A percentile compares a stretch with the other conserved stretches of the same genome.
These are phyloP conservation scores for Drosophila ironensis DNA, from an alignment of 1,140 invertebrate genomes.

Conservation along the genomic window DNA sequence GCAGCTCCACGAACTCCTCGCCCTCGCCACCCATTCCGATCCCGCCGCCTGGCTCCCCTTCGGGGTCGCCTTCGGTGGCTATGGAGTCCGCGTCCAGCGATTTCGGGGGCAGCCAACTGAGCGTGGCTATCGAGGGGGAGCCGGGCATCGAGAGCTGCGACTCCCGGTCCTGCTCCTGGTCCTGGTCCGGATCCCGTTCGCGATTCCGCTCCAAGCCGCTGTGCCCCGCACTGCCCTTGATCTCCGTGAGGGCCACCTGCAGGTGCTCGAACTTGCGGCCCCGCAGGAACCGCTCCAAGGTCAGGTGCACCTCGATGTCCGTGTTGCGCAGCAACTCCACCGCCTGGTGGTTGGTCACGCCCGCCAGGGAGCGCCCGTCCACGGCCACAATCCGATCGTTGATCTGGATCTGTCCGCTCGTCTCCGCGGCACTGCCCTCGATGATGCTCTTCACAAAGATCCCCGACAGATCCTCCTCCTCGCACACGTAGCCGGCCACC, in stretches of 20 bases:
- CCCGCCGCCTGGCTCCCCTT: constrained; percentile 43
- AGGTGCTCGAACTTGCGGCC: constrained; percentile 95
- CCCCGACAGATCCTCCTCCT: constrained; percentile 91
- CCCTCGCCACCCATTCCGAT: constrained; percentile 68
- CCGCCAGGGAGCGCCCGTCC: constrained; percentile 90
- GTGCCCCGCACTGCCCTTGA: constrained; percentile 83
- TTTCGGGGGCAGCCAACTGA: constrained; percentile 87
- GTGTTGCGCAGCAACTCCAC: constrained; percentile 93
- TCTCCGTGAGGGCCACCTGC: constrained; percentile 88
- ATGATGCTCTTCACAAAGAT: constrained; percentile 98
- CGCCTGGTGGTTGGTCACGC: constrained; percentile 94
- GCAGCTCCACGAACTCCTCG: constrained; percentile 84
- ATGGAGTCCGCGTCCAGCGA: constrained; percentile 84
- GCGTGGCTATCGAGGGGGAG: constrained; percentile 88
- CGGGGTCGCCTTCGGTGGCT: constrained; percentile 82
- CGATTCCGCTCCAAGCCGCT: constrained; percentile 10
- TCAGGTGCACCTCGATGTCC: constrained; percentile 90
- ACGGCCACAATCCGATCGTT: constrained; percentile 96
- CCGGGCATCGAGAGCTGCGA: constrained; percentile 83
- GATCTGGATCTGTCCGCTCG: constrained; percentile 92
- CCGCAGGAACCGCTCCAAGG: constrained; percentile 92
- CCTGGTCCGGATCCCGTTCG: constrained; percentile 73
- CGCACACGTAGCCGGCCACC: constrained; percentile 87
- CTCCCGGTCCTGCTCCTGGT: constrained; percentile 83
- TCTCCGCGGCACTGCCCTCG: constrained; percentile 93